Conservation (phyloP, 2,797 vertebrate genomes). For the Sebastes minor region DNA sequence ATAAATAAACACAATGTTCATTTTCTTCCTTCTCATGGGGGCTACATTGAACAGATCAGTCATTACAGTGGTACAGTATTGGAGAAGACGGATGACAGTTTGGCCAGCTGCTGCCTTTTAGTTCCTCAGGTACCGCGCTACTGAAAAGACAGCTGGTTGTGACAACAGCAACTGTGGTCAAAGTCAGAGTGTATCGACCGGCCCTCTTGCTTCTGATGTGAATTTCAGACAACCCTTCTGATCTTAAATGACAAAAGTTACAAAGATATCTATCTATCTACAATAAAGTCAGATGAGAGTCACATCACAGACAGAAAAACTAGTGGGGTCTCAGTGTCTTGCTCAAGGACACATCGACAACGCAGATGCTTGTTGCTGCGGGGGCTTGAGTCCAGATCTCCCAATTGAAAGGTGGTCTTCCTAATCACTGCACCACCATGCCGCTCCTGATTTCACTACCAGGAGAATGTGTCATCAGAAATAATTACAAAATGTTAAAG, state of each 20-base stretch:
- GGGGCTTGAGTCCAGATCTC: slow-evolving; percentile 13
- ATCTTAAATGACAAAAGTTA: background rate
- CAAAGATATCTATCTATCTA: background rate
- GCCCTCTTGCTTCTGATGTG: background rate
- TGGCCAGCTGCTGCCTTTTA: slow-evolving; percentile 9
- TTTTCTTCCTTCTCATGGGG: background rate
- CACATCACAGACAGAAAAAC: background rate
- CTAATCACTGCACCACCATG: slow-evolving; percentile 30
- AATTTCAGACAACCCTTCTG: background rate
- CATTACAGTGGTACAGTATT: background rate
- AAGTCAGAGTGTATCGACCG: background rate
- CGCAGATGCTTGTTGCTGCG: slow-evolving; percentile 36
- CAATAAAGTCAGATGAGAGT: background rate
- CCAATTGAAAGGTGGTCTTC: slow-evolving; percentile 16
- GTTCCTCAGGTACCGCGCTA: background rate
- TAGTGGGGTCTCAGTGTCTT: background rate
- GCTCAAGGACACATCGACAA: slow-evolving; percentile 31
- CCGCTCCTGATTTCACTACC: slow-evolving; percentile 32
- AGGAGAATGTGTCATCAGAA: slow-evolving; percentile 44
- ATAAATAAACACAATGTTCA: background rate
- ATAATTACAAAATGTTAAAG: slow-evolving; percentile 49
- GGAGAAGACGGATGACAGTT: background rate
- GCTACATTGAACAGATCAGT: background rate
- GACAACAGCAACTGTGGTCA: background rate
- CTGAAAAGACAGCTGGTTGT: slow-evolving; percentile 7